These are phyloP conservation scores for Lasioglossum pauxillum DNA, from an alignment of 2,888 invertebrate species.

Conservation along the genomic window DNA sequence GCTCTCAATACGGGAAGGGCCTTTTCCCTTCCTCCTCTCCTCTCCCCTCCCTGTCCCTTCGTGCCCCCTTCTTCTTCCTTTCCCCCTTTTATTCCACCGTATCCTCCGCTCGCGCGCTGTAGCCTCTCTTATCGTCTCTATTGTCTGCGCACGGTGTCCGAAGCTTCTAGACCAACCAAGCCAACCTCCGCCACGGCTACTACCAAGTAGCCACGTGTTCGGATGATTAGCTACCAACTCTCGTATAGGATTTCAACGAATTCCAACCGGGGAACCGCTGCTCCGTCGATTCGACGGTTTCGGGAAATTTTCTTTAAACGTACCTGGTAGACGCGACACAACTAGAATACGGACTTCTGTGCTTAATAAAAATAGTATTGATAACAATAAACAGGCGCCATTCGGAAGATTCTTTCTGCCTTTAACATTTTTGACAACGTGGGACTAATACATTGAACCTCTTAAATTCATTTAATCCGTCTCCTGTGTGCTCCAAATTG, in stretches of 20 bases:
- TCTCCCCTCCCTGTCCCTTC: conserved; percentile 18
- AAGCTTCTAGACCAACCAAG: not conserved
- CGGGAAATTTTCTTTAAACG: not conserved
- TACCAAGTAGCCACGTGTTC: conserved; percentile 24
- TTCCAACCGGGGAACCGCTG: not conserved
- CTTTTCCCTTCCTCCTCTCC: conserved; percentile 33
- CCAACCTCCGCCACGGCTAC: not conserved
- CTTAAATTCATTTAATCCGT: no score
- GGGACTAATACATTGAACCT: no score
- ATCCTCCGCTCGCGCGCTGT: conserved; percentile 45
- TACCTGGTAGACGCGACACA: not conserved
- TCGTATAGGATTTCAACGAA: not conserved
- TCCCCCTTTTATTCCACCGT: conserved; percentile 39
- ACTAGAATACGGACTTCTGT: no score
- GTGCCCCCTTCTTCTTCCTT: conserved; percentile 26
- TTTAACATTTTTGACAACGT: no score
- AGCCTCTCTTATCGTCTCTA: conserved; percentile 23
- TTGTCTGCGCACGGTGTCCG: not conserved
- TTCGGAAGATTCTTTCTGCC: no score
- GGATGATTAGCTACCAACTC: not conserved
- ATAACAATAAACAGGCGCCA: no score
- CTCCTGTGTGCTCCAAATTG: no score
- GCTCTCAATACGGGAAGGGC: conserved; percentile 74
- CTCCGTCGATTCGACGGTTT: not conserved
- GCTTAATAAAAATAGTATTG: no score